Evolutionary conservation across 2,113 vertebrate species (phyloP).

Genomic region (Catharus fuscescens): DNA sequence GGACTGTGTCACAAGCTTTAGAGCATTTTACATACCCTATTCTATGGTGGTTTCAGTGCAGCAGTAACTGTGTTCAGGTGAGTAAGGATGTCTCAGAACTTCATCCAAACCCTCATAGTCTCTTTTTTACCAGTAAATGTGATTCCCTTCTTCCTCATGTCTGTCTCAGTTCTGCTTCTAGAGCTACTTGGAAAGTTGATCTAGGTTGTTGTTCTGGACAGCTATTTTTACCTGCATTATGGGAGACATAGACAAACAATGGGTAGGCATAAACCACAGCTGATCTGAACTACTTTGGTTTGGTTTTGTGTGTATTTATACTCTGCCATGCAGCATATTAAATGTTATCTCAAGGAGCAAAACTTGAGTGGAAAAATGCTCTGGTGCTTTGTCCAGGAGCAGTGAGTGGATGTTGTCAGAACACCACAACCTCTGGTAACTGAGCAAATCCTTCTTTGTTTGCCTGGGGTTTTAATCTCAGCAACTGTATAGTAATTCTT

Average conservation of each 20-base stretch:
- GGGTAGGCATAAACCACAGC: not conserved
- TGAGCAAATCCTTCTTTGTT: not conserved
- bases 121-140: not conserved
- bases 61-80: not conserved
- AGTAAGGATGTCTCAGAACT: not conserved
- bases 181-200: not conserved
- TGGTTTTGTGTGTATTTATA: not conserved
- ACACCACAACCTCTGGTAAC: not conserved
- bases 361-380: not conserved
- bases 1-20: not conserved
- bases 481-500: not conserved
- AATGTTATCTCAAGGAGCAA: not conserved
- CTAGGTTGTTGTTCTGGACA: not conserved
- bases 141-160: not conserved
- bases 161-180: not conserved
- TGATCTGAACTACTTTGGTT: not conserved
- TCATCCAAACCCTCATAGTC: not conserved
- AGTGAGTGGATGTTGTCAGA: not conserved
- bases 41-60: not conserved
- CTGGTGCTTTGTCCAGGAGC: accelerated
- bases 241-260: not conserved
- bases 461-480: not conserved
- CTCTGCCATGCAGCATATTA: not conserved
- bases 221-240: not conserved
- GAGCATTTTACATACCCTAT: not conserved